A percentile compares a stretch with the other conserved stretches of the same genome.
phyloP scores from a whole-genome alignment of 2,113 vertebrate genomes.

The Esox niger region DNA sequence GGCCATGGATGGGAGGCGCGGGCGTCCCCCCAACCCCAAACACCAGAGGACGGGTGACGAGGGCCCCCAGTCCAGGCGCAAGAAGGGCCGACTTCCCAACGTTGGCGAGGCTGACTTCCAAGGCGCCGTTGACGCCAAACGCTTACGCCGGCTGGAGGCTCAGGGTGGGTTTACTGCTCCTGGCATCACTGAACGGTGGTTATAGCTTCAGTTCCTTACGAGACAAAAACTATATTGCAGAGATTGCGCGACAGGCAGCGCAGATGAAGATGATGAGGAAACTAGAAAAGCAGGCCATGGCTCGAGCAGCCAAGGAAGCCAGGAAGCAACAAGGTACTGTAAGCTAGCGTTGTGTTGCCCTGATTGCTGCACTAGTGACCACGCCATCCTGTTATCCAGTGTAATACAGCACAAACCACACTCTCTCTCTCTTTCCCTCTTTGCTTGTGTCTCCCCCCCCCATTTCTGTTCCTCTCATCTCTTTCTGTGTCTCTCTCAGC shows the following conservation, averaged over 20 bases:
- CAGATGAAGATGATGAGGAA: conserved; percentile 94
- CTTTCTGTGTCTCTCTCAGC: conserved; percentile 71
- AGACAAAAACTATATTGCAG: conserved; percentile 62
- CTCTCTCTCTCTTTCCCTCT: too few species aligned
- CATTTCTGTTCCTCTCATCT: conserved; percentile 4
- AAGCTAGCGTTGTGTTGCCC: not conserved
- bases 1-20: conserved; percentile 87
- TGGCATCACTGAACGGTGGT: too few species aligned
- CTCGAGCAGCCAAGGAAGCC: conserved; percentile 89
- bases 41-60: conserved; percentile 63
- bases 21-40: conserved; percentile 75
- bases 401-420: not conserved
- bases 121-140: conserved; percentile 77
- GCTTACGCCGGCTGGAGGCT: conserved; percentile 88
- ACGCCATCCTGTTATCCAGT: conserved; percentile 3
- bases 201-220: not conserved
- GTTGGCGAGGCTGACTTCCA: conserved; percentile 73
- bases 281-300: conserved; percentile 91
- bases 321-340: conserved; percentile 86
- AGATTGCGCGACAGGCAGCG: conserved; percentile 93
- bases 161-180: conserved; percentile 76
- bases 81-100: conserved; percentile 77
- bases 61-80: conserved; percentile 61
- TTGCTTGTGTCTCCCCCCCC: too few species aligned
- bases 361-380: not conserved